These are phyloP conservation scores for Leptodirus hochenwartii DNA, from an alignment of 2,888 invertebrate species.

Conservation along the genomic window DNA sequence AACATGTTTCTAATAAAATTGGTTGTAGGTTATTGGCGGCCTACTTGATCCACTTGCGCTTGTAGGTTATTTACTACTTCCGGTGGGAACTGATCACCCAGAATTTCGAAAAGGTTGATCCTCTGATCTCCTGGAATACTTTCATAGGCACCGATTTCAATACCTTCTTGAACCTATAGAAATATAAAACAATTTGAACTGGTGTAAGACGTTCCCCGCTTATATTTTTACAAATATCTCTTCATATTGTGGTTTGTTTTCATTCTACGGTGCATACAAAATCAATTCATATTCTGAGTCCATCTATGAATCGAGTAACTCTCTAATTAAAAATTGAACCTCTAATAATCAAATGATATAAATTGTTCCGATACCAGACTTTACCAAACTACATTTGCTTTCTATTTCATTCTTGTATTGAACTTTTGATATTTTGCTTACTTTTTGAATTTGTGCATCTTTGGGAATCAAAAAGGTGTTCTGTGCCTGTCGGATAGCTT, in stretches of 20 bases:
- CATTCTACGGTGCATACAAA: too few relatives aligned
- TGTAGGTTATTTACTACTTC: conserved; percentile 81
- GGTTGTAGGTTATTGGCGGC: conserved; percentile 41
- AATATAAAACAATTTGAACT: conserved; percentile 7
- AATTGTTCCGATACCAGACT: not conserved
- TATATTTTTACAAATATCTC: too few relatives aligned
- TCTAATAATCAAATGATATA: conserved; percentile 1
- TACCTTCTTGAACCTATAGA: conserved; percentile 59
- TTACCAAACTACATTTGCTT: not conserved
- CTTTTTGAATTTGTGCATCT: conserved; percentile 74
- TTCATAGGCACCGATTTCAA: conserved; percentile 71
- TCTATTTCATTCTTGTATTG: not conserved
- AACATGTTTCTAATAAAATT: too few relatives aligned
- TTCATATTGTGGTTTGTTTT: too few relatives aligned
- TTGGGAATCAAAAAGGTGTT: conserved; percentile 70
- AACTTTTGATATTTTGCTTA: conserved; percentile 19
- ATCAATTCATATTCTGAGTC: conserved; percentile 1
- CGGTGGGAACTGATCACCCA: conserved; percentile 69
- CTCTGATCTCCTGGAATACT: conserved; percentile 71
- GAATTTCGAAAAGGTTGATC: conserved; percentile 66
- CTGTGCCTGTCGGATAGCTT: conserved; percentile 76
- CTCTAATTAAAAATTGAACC: not conserved
- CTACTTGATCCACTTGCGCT: conserved; percentile 68
- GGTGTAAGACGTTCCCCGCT: too few relatives aligned
- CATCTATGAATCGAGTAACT: not conserved